Conservation (phyloP, 1,140 invertebrate species). For the Conus ventricosus region DNA sequence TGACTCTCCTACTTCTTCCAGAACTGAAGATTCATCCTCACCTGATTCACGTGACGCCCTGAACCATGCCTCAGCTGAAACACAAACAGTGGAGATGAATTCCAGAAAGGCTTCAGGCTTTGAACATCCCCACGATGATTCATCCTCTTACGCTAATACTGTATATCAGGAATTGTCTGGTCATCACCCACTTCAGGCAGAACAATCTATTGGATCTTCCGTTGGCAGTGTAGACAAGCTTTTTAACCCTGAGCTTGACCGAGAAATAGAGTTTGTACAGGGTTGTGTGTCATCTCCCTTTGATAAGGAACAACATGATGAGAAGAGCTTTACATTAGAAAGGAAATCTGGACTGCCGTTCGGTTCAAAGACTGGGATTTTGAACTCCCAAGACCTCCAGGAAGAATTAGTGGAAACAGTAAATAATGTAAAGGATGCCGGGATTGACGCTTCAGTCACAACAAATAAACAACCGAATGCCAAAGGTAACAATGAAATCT, state of each 20-base stretch:
- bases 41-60: background rate
- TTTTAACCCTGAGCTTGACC: background rate
- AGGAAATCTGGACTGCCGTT: background rate
- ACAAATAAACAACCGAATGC: background rate
- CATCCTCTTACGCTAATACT: background rate
- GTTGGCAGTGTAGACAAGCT: background rate
- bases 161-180: background rate
- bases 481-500: background rate
- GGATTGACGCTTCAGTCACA: background rate
- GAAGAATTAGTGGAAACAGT: background rate
- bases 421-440: background rate
- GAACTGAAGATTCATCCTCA: background rate
- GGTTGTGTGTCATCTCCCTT: background rate
- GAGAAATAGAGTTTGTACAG: background rate
- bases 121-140: background rate
- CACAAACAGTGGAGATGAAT: background rate
- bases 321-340: background rate
- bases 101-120: background rate
- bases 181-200: background rate
- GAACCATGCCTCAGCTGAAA: background rate
- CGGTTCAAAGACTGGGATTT: background rate
- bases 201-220: background rate
- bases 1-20: background rate
- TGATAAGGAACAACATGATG: background rate
- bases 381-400: background rate